Conservation (phyloP, 2,797 vertebrate genomes). For the Hipposideros larvatus region DNA sequence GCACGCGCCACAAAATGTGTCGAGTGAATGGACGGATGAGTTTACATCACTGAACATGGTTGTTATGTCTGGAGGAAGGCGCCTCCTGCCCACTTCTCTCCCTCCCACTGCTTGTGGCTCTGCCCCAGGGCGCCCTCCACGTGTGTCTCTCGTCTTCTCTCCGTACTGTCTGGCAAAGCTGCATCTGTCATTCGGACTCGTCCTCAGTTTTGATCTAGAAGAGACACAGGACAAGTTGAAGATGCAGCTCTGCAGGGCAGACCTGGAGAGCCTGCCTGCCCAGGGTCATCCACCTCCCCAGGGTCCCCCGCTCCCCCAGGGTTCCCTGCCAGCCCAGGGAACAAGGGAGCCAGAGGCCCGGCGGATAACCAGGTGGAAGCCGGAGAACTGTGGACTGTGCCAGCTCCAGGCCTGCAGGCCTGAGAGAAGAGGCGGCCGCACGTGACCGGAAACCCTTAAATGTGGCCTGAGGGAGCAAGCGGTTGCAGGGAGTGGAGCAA, state of each 20-base stretch:
- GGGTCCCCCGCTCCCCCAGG: no score
- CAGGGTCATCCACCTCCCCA: no score
- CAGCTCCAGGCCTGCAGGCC: not conserved
- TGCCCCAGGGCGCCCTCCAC: not conserved
- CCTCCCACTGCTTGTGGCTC: fast-evolving
- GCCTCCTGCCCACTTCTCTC: not conserved
- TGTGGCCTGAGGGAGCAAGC: not conserved
- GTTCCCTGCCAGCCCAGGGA: no score
- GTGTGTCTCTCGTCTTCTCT: not conserved
- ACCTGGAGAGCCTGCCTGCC: not conserved
- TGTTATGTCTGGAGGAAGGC: not conserved
- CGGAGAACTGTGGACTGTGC: not conserved
- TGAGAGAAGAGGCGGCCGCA: not conserved
- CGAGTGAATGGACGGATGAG: not conserved
- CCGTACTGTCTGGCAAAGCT: not conserved
- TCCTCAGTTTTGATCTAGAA: not conserved
- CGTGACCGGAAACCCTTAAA: not conserved
- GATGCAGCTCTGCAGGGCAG: not conserved
- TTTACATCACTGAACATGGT: not conserved
- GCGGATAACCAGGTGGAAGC: not conserved
- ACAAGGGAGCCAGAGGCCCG: no score
- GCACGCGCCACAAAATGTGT: not conserved
- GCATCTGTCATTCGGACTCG: not conserved
- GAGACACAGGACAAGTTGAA: not conserved
- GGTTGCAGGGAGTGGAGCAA: not conserved